phyloP scores from a whole-genome alignment of 2,113 vertebrate genomes.

The Oncorhynchus nerka region DNA sequence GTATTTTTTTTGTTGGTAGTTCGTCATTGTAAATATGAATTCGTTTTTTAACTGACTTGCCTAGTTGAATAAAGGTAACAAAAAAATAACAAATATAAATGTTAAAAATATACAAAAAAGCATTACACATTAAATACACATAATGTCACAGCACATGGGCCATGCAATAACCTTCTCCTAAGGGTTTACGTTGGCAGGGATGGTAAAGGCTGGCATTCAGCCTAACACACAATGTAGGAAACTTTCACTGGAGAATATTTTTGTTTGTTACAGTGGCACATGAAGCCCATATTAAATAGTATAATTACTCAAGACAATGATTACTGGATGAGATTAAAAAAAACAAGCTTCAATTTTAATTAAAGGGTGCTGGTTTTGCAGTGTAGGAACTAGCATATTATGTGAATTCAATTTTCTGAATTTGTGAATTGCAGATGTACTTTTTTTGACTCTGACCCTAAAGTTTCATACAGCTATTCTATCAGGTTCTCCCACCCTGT shows the following conservation, averaged over 20 bases:
- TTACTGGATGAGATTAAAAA: not conserved
- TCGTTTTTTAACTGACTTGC: too few species aligned
- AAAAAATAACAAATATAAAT: too few species aligned
- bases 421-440: too few species aligned
- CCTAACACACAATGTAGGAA: not conserved
- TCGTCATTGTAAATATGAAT: too few species aligned
- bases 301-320: not conserved
- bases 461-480: slow-evolving; percentile 39
- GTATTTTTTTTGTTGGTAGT: too few species aligned
- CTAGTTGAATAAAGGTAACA: too few species aligned
- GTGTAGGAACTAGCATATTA: slow-evolving; percentile 16
- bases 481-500: slow-evolving; percentile 59
- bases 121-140: too few species aligned
- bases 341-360: not conserved
- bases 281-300: not conserved
- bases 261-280: not conserved
- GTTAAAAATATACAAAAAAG: too few species aligned
- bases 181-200: not conserved
- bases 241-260: not conserved
- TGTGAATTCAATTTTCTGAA: slow-evolving; percentile 41
- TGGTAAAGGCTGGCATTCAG: not conserved
- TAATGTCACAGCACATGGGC: too few species aligned
- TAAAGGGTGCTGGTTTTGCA: not conserved
- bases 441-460: not conserved
- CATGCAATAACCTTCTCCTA: too few species aligned